phyloP scores from a whole-genome alignment of 35 echinoderm and acorn worm genomes.

The Apostichopus japonicus region DNA sequence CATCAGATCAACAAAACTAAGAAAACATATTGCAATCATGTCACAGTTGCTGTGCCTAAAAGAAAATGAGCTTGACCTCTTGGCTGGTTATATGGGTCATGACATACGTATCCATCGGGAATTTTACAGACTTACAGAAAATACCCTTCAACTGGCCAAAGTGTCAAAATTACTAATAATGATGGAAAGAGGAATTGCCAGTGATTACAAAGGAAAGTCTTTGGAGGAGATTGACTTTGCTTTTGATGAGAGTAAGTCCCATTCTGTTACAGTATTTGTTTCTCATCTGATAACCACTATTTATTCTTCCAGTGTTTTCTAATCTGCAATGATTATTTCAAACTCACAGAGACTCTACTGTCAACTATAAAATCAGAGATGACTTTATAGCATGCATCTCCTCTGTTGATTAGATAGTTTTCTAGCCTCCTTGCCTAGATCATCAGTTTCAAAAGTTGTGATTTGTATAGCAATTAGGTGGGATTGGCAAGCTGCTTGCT shows the following conservation, averaged over 20 bases:
- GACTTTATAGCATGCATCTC: no score
- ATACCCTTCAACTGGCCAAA: constrained; percentile 63
- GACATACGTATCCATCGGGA: constrained; percentile 58
- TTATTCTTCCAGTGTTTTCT: no score
- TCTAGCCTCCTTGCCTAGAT: no score
- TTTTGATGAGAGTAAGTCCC: constrained; percentile 46
- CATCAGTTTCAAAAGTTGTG: no score
- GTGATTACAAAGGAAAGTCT: constrained; percentile 26
- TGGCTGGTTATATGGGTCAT: constrained; percentile 64
- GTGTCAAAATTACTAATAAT: constrained; percentile 57
- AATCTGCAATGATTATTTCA: no score
- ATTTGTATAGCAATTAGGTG: no score
- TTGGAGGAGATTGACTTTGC: constrained; percentile 54
- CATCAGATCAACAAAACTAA: constrained; percentile 52
- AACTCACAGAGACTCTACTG: no score
- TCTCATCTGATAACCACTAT: no score
- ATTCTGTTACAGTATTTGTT: no score
- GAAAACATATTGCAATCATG: constrained; percentile 69
- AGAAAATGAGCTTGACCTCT: constrained; percentile 61
- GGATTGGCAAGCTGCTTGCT: no score
- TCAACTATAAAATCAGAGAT: no score
- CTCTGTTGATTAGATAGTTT: no score
- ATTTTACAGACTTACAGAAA: constrained; percentile 60
- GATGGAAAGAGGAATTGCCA: constrained; percentile 45
- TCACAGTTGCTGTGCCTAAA: constrained; percentile 54